Conservation (phyloP, 2,797 vertebrate species). For the Pangasius sanitwongsei region DNA sequence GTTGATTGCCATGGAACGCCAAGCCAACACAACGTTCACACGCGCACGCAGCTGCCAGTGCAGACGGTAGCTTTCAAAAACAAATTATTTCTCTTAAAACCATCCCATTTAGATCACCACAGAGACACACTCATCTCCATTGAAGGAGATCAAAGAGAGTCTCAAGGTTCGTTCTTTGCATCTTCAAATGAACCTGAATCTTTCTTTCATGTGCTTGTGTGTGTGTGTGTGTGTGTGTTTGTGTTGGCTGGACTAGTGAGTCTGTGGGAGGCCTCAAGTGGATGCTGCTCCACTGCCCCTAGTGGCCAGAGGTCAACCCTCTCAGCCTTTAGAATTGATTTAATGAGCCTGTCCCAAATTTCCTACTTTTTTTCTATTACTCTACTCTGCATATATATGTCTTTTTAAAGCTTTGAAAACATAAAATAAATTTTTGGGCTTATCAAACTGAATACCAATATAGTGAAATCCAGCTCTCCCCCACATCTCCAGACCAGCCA, state of each 20-base stretch:
- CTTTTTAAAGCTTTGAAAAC: constrained; percentile 11
- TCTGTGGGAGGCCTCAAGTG: constrained; percentile 2
- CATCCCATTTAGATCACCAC: constrained; percentile 49
- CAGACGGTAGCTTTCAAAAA: constrained; percentile 40
- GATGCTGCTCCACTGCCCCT: constrained; percentile 18
- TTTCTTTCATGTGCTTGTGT: constrained; percentile 22
- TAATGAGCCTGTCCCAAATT: not conserved
- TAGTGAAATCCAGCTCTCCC: constrained; percentile 39
- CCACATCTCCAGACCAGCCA: constrained; percentile 42
- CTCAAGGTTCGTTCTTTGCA: constrained; percentile 39
- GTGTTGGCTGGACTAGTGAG: not conserved
- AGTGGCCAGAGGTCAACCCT: constrained; percentile 22
- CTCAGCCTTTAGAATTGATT: not conserved
- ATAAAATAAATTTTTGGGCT: not conserved
- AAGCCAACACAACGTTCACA: constrained; percentile 28
- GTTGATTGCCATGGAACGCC: constrained; percentile 33
- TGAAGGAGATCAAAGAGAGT: constrained; percentile 46
- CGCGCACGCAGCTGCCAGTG: constrained; percentile 30
- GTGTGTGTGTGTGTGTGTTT: not conserved
- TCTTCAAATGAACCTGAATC: constrained; percentile 48
- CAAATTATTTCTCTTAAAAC: constrained; percentile 53
- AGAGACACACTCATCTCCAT: constrained; percentile 36
- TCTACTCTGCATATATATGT: not conserved
- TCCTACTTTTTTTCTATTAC: not conserved
- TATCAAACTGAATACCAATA: constrained; percentile 3